These are phyloP conservation scores for Drosophila subsilvestris DNA, from an alignment of 2,888 invertebrate genomes.

Conservation along the genomic window DNA sequence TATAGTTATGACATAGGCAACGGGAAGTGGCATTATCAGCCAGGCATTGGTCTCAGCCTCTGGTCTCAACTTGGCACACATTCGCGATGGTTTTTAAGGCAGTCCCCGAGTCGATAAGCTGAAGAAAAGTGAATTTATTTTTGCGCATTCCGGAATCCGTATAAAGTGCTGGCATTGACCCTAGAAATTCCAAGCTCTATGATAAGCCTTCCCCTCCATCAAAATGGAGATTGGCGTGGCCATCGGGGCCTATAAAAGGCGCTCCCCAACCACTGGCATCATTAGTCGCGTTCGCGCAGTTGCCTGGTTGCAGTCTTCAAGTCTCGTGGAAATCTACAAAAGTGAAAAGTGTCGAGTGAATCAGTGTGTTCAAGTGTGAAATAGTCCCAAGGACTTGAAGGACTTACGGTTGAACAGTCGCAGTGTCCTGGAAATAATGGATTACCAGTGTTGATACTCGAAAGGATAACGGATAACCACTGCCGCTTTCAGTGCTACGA, in stretches of 20 bases:
- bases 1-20: slow-evolving; percentile 29
- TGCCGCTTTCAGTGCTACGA: slow-evolving; percentile 21
- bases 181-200: background rate
- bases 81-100: slow-evolving; percentile 34
- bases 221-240: slow-evolving; percentile 53
- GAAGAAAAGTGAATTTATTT: slow-evolving; percentile 39
- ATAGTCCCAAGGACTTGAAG: slow-evolving; percentile 4
- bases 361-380: background rate
- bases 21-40: slow-evolving; percentile 55
- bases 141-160: slow-evolving; percentile 34
- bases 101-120: slow-evolving; percentile 56
- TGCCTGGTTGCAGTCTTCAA: slow-evolving; percentile 19
- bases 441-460: slow-evolving; percentile 24
- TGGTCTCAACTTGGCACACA: slow-evolving; percentile 59
- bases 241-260: slow-evolving; percentile 60
- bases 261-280: slow-evolving; percentile 3
- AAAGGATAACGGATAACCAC: slow-evolving; percentile 50
- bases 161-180: slow-evolving; percentile 14
- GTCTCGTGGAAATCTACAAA: slow-evolving; percentile 33
- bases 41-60: slow-evolving; percentile 27
- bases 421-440: slow-evolving; percentile 31
- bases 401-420: slow-evolving; percentile 1
- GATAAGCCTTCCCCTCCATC: slow-evolving; percentile 19
- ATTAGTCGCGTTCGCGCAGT: slow-evolving; percentile 59
- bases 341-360: slow-evolving; percentile 30